These are phyloP conservation scores for Apocheima hispidaria DNA, from an alignment of 2,888 invertebrate species.

Conservation along the genomic window DNA sequence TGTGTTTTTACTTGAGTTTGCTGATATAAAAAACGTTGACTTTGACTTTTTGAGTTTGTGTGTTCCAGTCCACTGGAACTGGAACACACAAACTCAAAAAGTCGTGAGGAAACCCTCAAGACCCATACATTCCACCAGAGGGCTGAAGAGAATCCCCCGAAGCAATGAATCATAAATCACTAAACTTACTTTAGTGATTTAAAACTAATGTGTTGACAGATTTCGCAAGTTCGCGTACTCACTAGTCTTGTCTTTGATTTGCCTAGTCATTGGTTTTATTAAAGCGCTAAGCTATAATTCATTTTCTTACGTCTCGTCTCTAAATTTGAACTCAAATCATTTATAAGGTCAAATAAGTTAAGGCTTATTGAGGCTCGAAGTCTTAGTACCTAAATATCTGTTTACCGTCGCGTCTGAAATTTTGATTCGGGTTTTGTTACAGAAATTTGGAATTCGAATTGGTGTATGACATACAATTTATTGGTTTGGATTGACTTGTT, in stretches of 20 bases:
- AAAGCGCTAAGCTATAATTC: slow-evolving; percentile 19
- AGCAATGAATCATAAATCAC: too few species aligned
- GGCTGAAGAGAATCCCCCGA: too few species aligned
- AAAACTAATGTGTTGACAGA: background rate
- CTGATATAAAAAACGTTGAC: too few species aligned
- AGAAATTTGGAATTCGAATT: slow-evolving; percentile 9
- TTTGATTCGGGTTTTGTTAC: slow-evolving; percentile 10
- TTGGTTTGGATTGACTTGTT: background rate
- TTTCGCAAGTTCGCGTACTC: background rate
- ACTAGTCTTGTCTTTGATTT: background rate
- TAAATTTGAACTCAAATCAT: slow-evolving; percentile 17
- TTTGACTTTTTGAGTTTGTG: too few species aligned
- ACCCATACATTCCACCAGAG: too few species aligned
- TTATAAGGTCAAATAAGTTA: slow-evolving; percentile 32
- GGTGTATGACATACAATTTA: background rate
- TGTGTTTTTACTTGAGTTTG: too few species aligned
- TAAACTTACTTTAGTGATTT: background rate
- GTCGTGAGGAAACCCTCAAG: too few species aligned
- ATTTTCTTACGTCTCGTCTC: slow-evolving; percentile 26
- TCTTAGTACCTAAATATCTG: slow-evolving; percentile 11
- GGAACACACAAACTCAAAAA: too few species aligned
- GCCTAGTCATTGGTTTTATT: background rate
- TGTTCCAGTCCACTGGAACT: too few species aligned
- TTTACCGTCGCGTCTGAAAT: slow-evolving; percentile 20
- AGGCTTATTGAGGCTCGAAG: slow-evolving; percentile 14